Conservation (phyloP, 2,113 vertebrate species). For the Chamaetylas fuelleborni region DNA sequence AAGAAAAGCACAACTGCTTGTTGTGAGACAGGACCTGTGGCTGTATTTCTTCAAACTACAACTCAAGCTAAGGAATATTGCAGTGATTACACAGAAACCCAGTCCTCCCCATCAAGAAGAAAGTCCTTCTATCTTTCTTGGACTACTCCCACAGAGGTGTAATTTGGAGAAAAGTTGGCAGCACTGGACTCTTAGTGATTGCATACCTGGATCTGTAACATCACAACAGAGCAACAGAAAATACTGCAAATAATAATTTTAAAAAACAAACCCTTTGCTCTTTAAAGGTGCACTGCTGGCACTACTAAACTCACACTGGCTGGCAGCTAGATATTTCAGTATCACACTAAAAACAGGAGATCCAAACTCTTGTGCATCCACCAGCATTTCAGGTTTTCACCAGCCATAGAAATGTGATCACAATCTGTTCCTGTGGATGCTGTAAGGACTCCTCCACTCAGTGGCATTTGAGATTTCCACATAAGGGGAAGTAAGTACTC, state of each 20-base stretch:
- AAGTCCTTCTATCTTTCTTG: background rate
- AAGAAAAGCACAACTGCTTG: background rate
- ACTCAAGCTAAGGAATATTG: background rate
- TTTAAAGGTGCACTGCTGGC: background rate
- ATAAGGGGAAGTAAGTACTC: background rate
- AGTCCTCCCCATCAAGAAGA: background rate
- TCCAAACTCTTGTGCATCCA: background rate
- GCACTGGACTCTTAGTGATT: background rate
- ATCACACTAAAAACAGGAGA: background rate
- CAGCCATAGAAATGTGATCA: fast-evolving
- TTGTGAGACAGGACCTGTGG: background rate
- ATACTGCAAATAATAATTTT: background rate
- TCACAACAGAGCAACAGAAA: background rate
- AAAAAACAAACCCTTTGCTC: background rate
- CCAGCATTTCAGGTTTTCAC: background rate
- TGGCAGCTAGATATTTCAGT: background rate
- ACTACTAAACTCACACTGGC: background rate
- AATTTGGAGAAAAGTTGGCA: background rate
- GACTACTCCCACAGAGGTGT: background rate
- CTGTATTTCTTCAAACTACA: background rate
- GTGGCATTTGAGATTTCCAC: background rate
- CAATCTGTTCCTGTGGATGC: background rate
- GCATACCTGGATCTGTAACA: background rate
- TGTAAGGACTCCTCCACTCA: background rate
- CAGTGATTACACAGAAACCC: background rate